phyloP scores from a whole-genome alignment of 2,797 vertebrate species.

The Percopsis omiscomaycus region DNA sequence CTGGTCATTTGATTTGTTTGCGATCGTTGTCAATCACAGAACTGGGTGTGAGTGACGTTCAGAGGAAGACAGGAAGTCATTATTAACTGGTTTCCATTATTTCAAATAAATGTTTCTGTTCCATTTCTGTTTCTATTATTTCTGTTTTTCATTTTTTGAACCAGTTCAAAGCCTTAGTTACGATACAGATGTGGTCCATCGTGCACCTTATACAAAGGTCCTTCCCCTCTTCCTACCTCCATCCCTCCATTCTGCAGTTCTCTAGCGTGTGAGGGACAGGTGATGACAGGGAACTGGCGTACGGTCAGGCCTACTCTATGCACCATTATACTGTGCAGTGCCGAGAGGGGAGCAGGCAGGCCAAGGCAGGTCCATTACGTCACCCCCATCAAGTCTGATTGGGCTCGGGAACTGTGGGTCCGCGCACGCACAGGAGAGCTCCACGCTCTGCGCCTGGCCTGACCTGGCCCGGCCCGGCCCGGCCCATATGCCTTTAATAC shows the following conservation, averaged over 20 bases:
- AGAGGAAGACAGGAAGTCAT: no score
- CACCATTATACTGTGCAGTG: constrained; percentile 57
- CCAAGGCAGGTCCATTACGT: constrained; percentile 77
- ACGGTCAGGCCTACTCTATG: constrained; percentile 62
- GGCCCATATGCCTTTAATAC: constrained; percentile 82
- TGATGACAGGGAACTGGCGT: constrained; percentile 77
- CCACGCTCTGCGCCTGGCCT: constrained; percentile 25
- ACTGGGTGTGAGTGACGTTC: no score
- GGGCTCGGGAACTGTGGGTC: constrained; percentile 61
- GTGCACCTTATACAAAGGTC: constrained; percentile 19
- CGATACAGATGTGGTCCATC: constrained; percentile 6
- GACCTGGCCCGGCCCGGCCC: constrained; percentile 32
- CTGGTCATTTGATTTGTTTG: no score
- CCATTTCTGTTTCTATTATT: neutral
- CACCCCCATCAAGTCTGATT: constrained; percentile 81
- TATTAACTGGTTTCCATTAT: no score
- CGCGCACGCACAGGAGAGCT: constrained; percentile 59
- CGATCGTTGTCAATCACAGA: no score
- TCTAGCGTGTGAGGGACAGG: constrained; percentile 63
- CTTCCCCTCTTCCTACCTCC: constrained; percentile 46
- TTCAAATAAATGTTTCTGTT: neutral
- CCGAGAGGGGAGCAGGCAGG: constrained; percentile 41
- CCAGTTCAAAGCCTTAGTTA: neutral
- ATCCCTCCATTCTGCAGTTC: constrained; percentile 54
- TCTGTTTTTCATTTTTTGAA: neutral